A percentile compares a stretch with the other conserved stretches of the same genome.
These are phyloP conservation scores for Perognathus longimembris DNA, from an alignment of 2,113 vertebrate species.

Conservation along the genomic window DNA sequence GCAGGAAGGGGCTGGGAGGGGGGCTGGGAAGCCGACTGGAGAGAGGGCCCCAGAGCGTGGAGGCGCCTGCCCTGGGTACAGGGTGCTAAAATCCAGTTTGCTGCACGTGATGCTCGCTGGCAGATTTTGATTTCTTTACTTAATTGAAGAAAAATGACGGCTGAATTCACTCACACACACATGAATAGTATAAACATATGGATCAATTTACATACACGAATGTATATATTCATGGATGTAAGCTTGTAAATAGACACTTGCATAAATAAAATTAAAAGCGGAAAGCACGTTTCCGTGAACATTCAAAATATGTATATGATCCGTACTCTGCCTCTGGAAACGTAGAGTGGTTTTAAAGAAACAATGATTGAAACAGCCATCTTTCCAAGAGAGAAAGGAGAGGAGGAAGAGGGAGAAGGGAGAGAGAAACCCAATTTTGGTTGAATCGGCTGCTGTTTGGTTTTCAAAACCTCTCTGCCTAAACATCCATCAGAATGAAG, in stretches of 20 bases:
- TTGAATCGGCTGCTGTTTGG: neutral
- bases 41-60: neutral
- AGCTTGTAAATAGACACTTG: neutral
- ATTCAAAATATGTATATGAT: neutral
- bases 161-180: neutral
- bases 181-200: neutral
- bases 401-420: neutral
- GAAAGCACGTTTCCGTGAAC: neutral
- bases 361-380: neutral
- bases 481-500: neutral
- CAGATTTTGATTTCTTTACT: neutral
- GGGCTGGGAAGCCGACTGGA: neutral
- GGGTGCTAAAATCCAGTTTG: neutral
- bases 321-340: neutral
- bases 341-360: conserved; percentile 24
- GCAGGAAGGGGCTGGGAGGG: neutral
- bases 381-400: neutral
- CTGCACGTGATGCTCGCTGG: neutral
- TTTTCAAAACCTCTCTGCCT: neutral
- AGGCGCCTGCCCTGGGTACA: neutral
- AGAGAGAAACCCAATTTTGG: neutral
- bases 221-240: neutral
- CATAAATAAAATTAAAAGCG: neutral
- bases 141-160: neutral
- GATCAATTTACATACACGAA: neutral